Conservation (phyloP, 2,888 invertebrate genomes). For the Invenusta paracnida region DNA sequence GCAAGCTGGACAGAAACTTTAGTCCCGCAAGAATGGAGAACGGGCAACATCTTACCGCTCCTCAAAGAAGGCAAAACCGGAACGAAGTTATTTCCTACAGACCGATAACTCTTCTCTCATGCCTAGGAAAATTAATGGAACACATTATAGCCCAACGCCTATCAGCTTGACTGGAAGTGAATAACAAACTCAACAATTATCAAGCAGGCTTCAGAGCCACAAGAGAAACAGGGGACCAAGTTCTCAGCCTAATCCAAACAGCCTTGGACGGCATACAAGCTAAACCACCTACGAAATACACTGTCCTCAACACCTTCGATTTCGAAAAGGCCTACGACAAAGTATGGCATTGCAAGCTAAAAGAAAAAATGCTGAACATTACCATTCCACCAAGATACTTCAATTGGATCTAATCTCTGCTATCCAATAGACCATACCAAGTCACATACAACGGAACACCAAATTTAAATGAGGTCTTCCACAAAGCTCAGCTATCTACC, state of each 20-base stretch:
- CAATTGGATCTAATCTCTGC: neutral
- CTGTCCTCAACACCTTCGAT: neutral
- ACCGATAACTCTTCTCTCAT: neutral
- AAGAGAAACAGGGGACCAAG: neutral
- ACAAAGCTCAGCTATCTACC: neutral
- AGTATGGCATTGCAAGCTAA: neutral
- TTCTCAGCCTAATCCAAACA: neutral
- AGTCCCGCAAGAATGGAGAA: neutral
- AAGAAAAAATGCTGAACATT: neutral
- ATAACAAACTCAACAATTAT: neutral
- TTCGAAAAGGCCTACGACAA: constrained; percentile 7
- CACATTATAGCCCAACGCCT: neutral
- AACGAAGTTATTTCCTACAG: neutral
- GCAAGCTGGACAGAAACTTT: neutral
- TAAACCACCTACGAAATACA: neutral
- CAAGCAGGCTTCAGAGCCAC: constrained; percentile 2
- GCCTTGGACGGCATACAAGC: neutral
- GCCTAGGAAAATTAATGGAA: neutral
- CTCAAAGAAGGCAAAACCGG: neutral
- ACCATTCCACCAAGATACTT: neutral
- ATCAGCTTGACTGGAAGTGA: neutral
- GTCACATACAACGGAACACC: neutral
- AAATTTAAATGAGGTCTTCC: neutral
- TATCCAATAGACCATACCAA: neutral
- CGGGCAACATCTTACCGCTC: neutral